Percentiles rank a stretch among this genome's conserved stretches.
Evolutionary conservation across 2,888 invertebrate species (phyloP).

Genomic region (Drosophila colorata): DNA sequence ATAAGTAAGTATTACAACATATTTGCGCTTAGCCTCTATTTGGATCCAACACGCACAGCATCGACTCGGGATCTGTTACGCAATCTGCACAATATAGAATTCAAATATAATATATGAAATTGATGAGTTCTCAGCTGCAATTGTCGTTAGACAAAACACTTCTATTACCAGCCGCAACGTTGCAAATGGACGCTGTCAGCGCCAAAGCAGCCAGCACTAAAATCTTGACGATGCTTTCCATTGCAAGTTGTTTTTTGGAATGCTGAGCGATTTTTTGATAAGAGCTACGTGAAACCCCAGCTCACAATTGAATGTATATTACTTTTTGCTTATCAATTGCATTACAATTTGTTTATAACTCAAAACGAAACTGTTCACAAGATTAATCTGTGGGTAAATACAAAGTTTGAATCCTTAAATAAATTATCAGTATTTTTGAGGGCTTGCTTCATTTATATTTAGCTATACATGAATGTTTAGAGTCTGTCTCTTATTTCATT

Average conservation of each 20-base stretch:
- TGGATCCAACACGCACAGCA: slow-evolving; percentile 46
- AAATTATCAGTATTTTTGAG: too few relatives aligned
- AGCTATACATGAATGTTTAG: too few relatives aligned
- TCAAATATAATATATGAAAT: slow-evolving; percentile 1
- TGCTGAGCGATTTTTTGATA: background rate
- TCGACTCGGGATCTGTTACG: slow-evolving; percentile 64
- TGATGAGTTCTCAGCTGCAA: background rate
- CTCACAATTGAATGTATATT: background rate
- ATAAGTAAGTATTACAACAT: slow-evolving; percentile 23
- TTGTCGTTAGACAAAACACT: background rate
- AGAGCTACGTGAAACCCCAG: background rate
- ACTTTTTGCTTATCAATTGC: slow-evolving; percentile 1
- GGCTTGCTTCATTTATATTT: background rate
- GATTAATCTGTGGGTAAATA: background rate
- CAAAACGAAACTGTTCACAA: background rate
- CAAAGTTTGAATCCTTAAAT: too few relatives aligned
- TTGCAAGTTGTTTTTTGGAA: slow-evolving; percentile 8
- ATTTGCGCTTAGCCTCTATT: slow-evolving; percentile 25
- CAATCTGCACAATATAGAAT: slow-evolving; percentile 51
- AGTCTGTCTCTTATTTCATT: background rate
- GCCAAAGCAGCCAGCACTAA: slow-evolving; percentile 19
- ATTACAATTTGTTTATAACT: background rate
- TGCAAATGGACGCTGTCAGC: slow-evolving; percentile 34
- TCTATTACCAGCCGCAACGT: slow-evolving; percentile 27
- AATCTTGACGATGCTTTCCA: slow-evolving; percentile 33